Percentiles rank a stretch among this genome's conserved stretches.
Conservation (phyloP, 2,888 invertebrate genomes). For the Glyphotaelius pellucidus region DNA sequence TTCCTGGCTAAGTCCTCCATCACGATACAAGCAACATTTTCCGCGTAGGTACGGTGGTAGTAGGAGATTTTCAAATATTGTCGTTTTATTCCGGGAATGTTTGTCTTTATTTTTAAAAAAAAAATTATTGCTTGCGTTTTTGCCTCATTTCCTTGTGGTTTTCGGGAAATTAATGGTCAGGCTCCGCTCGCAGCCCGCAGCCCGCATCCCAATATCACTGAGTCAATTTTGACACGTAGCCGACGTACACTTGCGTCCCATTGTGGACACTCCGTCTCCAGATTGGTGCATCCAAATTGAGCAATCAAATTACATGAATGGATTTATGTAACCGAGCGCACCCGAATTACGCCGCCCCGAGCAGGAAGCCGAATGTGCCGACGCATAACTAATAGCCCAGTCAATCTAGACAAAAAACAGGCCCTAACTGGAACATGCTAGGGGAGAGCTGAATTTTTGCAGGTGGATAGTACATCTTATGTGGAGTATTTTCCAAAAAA, state of each 20-base stretch:
- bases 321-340: conserved; percentile 42
- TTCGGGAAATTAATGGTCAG: background rate
- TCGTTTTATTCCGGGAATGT: too few relatives aligned
- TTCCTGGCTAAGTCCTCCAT: too few relatives aligned
- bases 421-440: too few relatives aligned
- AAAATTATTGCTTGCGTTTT: background rate
- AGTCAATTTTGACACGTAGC: background rate
- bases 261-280: background rate
- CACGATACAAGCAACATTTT: too few relatives aligned
- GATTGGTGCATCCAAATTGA: conserved; percentile 33
- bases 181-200: background rate
- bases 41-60: too few relatives aligned
- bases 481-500: too few relatives aligned
- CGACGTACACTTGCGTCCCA: background rate
- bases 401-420: too few relatives aligned
- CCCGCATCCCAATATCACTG: background rate
- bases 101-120: too few relatives aligned
- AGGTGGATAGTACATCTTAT: too few relatives aligned
- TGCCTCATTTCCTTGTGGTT: background rate
- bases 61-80: too few relatives aligned
- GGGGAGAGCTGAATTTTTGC: too few relatives aligned
- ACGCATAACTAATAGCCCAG: conserved; percentile 46
- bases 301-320: conserved; percentile 45
- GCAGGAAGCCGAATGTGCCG: conserved; percentile 46
- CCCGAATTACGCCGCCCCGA: conserved; percentile 38